These are phyloP conservation scores for Nasonia longicornis DNA, from an alignment of 1,140 invertebrate genomes.

Conservation along the genomic window DNA sequence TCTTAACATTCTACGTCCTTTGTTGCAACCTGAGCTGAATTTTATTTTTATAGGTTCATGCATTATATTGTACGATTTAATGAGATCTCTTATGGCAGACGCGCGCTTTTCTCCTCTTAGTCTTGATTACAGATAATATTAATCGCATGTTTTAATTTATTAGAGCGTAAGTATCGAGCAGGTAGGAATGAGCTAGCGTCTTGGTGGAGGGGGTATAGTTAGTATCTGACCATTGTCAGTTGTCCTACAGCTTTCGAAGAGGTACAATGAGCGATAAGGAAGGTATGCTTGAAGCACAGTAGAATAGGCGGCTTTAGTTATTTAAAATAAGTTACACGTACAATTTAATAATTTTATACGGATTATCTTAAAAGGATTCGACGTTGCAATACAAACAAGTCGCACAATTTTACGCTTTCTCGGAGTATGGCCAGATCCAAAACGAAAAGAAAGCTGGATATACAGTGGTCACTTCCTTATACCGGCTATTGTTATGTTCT, in stretches of 20 bases:
- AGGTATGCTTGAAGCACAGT: constrained; percentile 4
- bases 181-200: not conserved
- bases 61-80: not conserved
- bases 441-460: constrained; percentile 18
- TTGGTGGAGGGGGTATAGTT: not conserved
- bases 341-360: not conserved
- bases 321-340: too few relatives aligned
- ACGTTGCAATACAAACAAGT: constrained; percentile 46
- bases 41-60: not conserved
- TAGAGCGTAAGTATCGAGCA: not conserved
- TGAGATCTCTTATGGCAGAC: not conserved
- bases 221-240: not conserved
- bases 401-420: constrained; percentile 43
- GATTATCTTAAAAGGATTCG: constrained; percentile 39
- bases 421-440: constrained; percentile 49
- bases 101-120: not conserved
- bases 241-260: not conserved
- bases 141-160: not conserved
- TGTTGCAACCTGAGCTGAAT: not conserved
- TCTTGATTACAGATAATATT: not conserved
- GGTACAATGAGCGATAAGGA: constrained; percentile 21
- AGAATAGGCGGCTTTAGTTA: not conserved
- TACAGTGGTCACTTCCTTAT: not conserved
- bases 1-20: not conserved
- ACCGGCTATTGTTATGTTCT: constrained; percentile 19